These are phyloP conservation scores for Lates japonicus DNA, from an alignment of 2,797 vertebrate species.

Conservation along the genomic window DNA sequence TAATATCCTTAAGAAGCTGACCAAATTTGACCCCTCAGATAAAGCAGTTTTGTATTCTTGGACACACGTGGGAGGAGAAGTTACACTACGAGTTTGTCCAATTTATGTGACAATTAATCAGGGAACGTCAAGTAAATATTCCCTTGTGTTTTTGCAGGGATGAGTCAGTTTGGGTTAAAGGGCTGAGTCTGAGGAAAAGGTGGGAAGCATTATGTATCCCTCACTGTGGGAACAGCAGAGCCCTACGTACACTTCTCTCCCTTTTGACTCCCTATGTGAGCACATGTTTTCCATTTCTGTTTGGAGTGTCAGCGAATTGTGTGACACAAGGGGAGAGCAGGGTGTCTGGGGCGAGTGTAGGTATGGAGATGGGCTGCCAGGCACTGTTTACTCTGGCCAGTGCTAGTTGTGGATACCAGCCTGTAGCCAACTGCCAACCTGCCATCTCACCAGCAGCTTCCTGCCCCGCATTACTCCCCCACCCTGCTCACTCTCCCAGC, in stretches of 20 bases:
- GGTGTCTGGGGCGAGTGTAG: constrained; percentile 33
- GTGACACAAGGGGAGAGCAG: constrained; percentile 50
- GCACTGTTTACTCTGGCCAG: constrained; percentile 72
- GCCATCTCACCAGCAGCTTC: constrained; percentile 47
- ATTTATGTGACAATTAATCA: constrained; percentile 43
- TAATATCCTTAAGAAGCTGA: not conserved
- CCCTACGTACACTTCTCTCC: constrained; percentile 47
- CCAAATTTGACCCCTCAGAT: constrained; percentile 9
- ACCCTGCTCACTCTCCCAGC: constrained; percentile 14
- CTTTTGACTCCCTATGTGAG: constrained; percentile 51
- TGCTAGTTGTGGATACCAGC: constrained; percentile 52
- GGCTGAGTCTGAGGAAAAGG: constrained; percentile 31
- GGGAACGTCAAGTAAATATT: constrained; percentile 40
- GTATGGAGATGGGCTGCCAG: constrained; percentile 50
- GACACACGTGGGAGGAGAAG: constrained; percentile 14
- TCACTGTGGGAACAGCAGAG: constrained; percentile 54
- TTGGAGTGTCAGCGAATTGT: constrained; percentile 58
- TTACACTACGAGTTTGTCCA: not conserved
- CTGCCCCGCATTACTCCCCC: not conserved
- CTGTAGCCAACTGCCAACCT: constrained; percentile 56
- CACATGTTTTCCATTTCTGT: constrained; percentile 67
- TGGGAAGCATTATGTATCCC: constrained; percentile 23
- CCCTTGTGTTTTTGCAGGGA: constrained; percentile 48
- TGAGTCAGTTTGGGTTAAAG: constrained; percentile 45
- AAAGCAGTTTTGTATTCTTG: constrained; percentile 2